Evolutionary conservation across 1,140 invertebrate genomes (phyloP).

Genomic region (Hyphantria cunea): DNA sequence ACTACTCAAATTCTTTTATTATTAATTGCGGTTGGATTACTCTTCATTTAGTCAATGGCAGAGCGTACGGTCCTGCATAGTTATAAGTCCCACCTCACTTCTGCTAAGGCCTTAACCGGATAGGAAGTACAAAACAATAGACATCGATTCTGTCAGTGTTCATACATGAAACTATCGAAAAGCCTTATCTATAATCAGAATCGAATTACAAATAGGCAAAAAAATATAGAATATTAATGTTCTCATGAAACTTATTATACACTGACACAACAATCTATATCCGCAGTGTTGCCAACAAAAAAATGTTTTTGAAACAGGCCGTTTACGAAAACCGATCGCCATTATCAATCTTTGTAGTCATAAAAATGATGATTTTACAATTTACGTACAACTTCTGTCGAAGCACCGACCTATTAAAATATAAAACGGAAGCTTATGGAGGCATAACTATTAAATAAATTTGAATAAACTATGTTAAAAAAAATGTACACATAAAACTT

Average conservation of each 20-base stretch:
- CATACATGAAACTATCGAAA: constrained; percentile 4
- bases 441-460: constrained; percentile 57
- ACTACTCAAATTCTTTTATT: no score
- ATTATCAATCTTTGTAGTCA: constrained; percentile 66
- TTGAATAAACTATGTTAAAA: constrained; percentile 62
- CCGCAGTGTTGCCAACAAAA: constrained; percentile 22
- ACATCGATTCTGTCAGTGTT: not conserved
- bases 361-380: constrained; percentile 63
- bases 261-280: constrained; percentile 27
- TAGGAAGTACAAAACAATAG: constrained; percentile 5
- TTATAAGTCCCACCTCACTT: no score
- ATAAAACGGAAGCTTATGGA: constrained; percentile 69
- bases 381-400: constrained; percentile 52
- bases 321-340: constrained; percentile 26
- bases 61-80: no score
- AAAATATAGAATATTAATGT: constrained; percentile 25
- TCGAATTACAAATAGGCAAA: constrained; percentile 21
- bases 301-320: constrained; percentile 7
- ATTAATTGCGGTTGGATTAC: no score
- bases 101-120: not conserved
- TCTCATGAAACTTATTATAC: constrained; percentile 27
- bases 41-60: no score
- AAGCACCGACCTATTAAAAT: constrained; percentile 57
- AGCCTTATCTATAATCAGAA: constrained; percentile 23
- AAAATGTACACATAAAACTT: constrained; percentile 45